Conservation (phyloP, 2,888 invertebrate species). For the Netelia virgata region DNA sequence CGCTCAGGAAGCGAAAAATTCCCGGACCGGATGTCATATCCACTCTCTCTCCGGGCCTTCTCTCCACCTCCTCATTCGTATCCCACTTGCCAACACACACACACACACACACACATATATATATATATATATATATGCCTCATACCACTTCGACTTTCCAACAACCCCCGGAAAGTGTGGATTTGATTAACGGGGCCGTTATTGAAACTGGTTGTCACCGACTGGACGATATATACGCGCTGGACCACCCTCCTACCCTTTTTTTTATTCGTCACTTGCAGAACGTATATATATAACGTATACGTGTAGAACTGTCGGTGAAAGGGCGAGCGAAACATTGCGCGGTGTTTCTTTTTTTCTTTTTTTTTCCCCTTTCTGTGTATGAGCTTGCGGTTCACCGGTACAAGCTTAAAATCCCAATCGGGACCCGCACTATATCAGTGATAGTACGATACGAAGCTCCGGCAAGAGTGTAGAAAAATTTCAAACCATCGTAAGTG, state of each 20-base stretch:
- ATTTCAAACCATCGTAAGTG: background rate
- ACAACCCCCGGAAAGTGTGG: slow-evolving; percentile 72
- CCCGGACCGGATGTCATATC: slow-evolving; percentile 69
- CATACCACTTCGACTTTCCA: slow-evolving; percentile 42
- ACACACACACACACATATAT: background rate
- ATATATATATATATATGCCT: slow-evolving; percentile 37
- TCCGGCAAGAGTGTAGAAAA: background rate
- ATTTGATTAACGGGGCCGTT: slow-evolving; percentile 80
- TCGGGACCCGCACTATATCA: background rate
- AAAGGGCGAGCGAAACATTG: slow-evolving; percentile 6
- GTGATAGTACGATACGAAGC: background rate
- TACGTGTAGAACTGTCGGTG: background rate
- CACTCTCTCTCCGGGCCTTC: slow-evolving; percentile 49
- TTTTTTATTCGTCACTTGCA: slow-evolving; percentile 13
- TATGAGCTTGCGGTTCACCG: slow-evolving; percentile 15
- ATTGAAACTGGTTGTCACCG: slow-evolving; percentile 78
- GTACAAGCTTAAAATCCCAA: slow-evolving; percentile 3
- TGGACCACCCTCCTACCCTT: slow-evolving; percentile 3
- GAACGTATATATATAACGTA: slow-evolving; percentile 5
- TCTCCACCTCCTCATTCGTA: slow-evolving; percentile 44
- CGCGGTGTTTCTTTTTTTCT: background rate
- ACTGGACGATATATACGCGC: slow-evolving; percentile 48
- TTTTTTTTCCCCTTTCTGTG: too few relatives aligned
- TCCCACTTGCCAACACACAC: slow-evolving; percentile 3
- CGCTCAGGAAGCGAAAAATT: slow-evolving; percentile 56